These are phyloP conservation scores for Crotalus viridis DNA, from an alignment of 2,113 vertebrate genomes.

Conservation along the genomic window DNA sequence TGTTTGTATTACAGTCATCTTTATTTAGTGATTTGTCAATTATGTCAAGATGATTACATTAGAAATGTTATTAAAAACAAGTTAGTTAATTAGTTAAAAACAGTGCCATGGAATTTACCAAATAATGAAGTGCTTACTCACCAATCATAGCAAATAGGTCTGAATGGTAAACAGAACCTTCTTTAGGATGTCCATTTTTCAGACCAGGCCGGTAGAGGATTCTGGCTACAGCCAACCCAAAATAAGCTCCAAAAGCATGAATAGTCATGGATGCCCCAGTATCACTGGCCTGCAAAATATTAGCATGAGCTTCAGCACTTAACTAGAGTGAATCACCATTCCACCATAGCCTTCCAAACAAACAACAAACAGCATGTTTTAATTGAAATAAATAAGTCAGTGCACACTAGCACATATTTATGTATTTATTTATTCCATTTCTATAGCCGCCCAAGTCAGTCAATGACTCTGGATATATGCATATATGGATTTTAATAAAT, in stretches of 20 bases:
- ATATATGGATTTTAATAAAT: neutral
- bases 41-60: neutral
- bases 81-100: neutral
- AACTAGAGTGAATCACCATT: neutral
- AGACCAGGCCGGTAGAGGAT: constrained; percentile 82
- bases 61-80: neutral
- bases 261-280: constrained; percentile 94
- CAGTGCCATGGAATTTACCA: neutral
- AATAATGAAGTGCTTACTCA: constrained; percentile 61
- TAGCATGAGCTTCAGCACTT: constrained; percentile 7
- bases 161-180: constrained; percentile 88
- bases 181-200: constrained; percentile 76
- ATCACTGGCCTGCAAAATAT: constrained; percentile 79
- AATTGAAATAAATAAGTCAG: neutral
- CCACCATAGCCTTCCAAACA: too few species aligned
- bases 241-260: constrained; percentile 93
- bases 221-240: constrained; percentile 84
- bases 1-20: neutral
- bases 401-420: neutral
- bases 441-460: neutral
- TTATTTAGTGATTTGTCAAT: neutral
- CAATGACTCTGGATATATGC: neutral
- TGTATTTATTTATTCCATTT: neutral
- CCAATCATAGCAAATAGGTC: constrained; percentile 97
- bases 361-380: neutral